Base-by-base conservation (phyloP, 2,113 vertebrate species). In the Furnarius figulus region DNA sequence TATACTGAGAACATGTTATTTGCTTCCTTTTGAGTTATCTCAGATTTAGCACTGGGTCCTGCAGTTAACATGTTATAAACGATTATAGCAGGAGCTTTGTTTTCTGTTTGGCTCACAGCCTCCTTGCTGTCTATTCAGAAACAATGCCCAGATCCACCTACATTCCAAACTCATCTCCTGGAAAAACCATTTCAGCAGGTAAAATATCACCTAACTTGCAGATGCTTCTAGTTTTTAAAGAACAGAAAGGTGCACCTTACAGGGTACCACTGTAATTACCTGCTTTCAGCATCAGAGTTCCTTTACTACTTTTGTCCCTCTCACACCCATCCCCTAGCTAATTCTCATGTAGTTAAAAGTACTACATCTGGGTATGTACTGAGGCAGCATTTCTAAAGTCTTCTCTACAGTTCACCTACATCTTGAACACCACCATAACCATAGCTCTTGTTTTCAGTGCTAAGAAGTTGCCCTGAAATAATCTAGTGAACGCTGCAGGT, bases 1-100 rank as follows among this genome's bases (percentile, higher is more conserved):
- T 81, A 53, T 31, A 53, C 61, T 56, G 78, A 90, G 90, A 94
- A 77, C 5, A 1, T 12, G 19, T 67, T 87, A 18, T 78, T 79
- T 90, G 55, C 46, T 85, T 76, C 59, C 58, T 91, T 96, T 89
- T 89, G 63, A 70, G 9, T 89, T 91, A 62, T 76, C n/a, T 84
- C 67, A 72, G 58, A 93, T 78, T 74, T 83, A 79, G 35, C 44
- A 81, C 30, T 55, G 39, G 27, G 56, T 86, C 85, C 56, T 75
- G 53, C 47, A 80, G 49, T 66, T 80, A 66, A 63, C 4, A 0
- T 46, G n/a, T 50, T 56, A 44, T 46, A 75, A 84, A 78, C 94
- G 85, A 42, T 81, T 75, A 37, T 9, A 90, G 68, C 53, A 42
- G 82, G 70, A 96, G 77, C 46, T 85, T 65, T 85, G 63, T 86